phyloP scores from a whole-genome alignment of 2,888 invertebrate genomes.

The Scaptomyza reducta region DNA sequence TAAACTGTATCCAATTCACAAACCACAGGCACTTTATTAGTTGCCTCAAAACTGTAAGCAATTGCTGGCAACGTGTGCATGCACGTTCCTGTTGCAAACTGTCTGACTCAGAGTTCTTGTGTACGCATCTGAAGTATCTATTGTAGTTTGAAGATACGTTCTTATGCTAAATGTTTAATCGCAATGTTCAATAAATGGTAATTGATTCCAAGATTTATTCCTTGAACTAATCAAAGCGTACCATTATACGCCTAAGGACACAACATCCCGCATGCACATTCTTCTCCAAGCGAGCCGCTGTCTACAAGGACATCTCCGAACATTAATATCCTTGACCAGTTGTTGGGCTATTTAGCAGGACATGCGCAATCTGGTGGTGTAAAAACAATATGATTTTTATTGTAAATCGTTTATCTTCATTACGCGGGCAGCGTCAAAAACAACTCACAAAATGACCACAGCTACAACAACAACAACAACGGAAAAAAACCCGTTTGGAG shows the following conservation, averaged over 20 bases:
- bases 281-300: neutral
- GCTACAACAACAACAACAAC: conserved; percentile 28
- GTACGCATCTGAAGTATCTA: neutral
- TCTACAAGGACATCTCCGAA: neutral
- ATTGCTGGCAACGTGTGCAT: neutral
- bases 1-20: too few species aligned
- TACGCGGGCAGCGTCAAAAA: conserved; percentile 65
- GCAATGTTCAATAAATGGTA: neutral
- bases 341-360: neutral
- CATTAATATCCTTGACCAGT: conserved; percentile 63
- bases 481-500: conserved; percentile 48
- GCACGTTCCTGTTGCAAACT: neutral
- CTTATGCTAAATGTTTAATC: too few species aligned
- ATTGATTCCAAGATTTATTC: neutral
- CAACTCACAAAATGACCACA: conserved; percentile 46
- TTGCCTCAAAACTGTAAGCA: neutral
- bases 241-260: neutral
- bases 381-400: conserved; percentile 65
- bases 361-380: conserved; percentile 52
- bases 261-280: conserved; percentile 26
- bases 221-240: neutral
- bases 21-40: too few species aligned
- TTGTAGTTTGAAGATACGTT: neutral
- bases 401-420: conserved; percentile 76
- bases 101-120: neutral